Evolutionary conservation across 2,113 vertebrate species (phyloP).

Genomic region (Shinisaurus crocodilurus): DNA sequence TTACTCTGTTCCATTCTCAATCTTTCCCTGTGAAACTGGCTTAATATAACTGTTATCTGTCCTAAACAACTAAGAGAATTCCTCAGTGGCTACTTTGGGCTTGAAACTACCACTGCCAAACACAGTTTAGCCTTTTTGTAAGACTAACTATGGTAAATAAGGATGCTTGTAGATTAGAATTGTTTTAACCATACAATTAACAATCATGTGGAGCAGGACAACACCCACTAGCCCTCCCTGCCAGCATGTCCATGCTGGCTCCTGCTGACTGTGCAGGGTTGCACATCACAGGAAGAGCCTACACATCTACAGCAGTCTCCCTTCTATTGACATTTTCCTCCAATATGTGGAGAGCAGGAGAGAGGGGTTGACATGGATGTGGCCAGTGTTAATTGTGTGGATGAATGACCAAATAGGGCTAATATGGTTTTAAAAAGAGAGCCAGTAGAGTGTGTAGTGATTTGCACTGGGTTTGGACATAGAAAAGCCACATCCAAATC

Average conservation of each 20-base stretch:
- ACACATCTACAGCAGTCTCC: not conserved
- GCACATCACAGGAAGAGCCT: not conserved
- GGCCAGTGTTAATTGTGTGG: too few species aligned
- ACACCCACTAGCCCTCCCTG: not conserved
- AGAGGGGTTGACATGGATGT: too few species aligned
- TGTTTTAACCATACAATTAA: not conserved
- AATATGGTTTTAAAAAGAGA: not conserved
- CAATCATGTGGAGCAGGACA: not conserved
- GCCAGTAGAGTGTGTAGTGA: not conserved
- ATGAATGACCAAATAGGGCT: not conserved
- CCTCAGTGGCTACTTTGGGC: not conserved
- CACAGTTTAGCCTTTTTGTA: not conserved
- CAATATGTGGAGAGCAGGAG: not conserved
- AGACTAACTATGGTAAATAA: not conserved
- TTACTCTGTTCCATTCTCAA: too few species aligned
- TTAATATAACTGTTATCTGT: not conserved
- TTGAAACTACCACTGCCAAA: not conserved
- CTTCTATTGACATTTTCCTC: not conserved
- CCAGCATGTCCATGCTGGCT: not conserved
- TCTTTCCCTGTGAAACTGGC: not conserved
- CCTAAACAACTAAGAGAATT: not conserved
- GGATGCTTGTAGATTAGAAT: not conserved
- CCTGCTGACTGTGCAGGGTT: not conserved
- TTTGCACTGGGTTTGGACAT: not conserved
- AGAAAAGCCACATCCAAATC: not conserved